Conservation (phyloP, 2,888 invertebrate species). For the Callimorpha dominula region DNA sequence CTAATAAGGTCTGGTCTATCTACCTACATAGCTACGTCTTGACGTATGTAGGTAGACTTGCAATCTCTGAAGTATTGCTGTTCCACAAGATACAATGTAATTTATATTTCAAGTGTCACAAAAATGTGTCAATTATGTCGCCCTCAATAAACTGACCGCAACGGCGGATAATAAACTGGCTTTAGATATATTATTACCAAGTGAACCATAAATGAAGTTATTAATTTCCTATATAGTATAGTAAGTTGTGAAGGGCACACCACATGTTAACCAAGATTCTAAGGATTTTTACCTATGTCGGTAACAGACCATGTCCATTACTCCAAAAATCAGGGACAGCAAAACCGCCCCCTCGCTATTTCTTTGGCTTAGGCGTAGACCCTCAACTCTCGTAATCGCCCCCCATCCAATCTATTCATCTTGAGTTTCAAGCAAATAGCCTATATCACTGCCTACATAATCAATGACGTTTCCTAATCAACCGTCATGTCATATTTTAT, state of each 20-base stretch:
- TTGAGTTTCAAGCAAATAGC: background rate
- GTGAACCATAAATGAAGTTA: background rate
- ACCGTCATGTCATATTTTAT: background rate
- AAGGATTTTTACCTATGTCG: no score
- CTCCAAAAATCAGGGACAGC: no score
- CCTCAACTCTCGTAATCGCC: background rate
- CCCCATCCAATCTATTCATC: background rate
- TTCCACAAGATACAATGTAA: background rate
- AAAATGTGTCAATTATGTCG: slow-evolving; percentile 13
- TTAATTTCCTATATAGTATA: background rate
- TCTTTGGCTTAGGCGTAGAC: background rate
- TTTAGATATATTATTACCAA: slow-evolving; percentile 32
- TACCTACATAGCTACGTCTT: background rate
- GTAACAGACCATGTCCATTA: no score
- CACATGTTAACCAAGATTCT: no score
- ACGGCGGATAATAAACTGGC: slow-evolving; percentile 32
- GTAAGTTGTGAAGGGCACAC: no score
- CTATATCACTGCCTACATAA: background rate
- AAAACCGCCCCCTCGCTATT: no score
- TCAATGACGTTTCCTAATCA: background rate
- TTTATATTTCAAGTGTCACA: slow-evolving; percentile 10
- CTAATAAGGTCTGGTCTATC: no score
- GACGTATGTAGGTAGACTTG: background rate
- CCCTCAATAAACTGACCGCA: slow-evolving; percentile 10
- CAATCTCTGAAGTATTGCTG: background rate